phyloP scores from a whole-genome alignment of 2,113 vertebrate species.

The Chrysochloris asiatica region DNA sequence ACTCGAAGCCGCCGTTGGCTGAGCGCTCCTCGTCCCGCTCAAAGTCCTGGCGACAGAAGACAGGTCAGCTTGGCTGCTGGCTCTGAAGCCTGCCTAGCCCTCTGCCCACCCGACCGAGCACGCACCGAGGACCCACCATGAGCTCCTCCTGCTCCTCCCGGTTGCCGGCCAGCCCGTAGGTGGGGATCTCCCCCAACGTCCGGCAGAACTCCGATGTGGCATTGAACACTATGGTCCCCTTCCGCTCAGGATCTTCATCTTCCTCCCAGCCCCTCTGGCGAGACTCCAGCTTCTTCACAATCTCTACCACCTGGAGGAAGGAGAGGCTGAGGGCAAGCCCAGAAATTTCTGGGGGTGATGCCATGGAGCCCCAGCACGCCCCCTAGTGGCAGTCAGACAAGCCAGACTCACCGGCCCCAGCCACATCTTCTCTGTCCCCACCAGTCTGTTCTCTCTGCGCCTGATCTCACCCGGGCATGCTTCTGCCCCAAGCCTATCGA shows the following conservation, averaged over 20 bases:
- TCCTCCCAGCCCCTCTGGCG: slow-evolving; percentile 77
- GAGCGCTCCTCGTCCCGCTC: slow-evolving; percentile 89
- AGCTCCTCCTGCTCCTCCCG: slow-evolving; percentile 94
- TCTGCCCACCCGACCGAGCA: too few relatives aligned
- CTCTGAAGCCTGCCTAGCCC: rapidly evolving
- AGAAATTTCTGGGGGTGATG: slow-evolving; percentile 55
- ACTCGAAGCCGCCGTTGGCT: slow-evolving; percentile 86
- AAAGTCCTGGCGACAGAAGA: slow-evolving; percentile 85
- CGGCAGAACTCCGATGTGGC: slow-evolving; percentile 95
- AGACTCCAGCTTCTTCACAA: slow-evolving; percentile 76
- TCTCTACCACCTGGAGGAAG: slow-evolving; percentile 78
- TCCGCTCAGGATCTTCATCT: slow-evolving; percentile 87
- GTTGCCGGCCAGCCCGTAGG: slow-evolving; percentile 93
- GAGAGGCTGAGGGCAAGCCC: slow-evolving; percentile 72
- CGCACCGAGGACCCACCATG: slow-evolving; percentile 82
- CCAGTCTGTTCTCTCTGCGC: too few relatives aligned
- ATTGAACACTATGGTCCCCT: slow-evolving; percentile 92
- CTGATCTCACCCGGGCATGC: too few relatives aligned
- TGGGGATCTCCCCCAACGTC: slow-evolving; percentile 94
- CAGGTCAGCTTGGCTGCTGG: background rate
- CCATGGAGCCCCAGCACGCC: slow-evolving; percentile 1
- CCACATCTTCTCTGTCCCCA: too few relatives aligned
- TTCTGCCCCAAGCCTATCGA: background rate
- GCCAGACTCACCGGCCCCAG: background rate
- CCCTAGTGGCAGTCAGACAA: background rate